A percentile compares a stretch with the other conserved stretches of the same genome.
Evolutionary conservation across 2,888 invertebrate genomes (phyloP).

Genomic region (Acanthococcus lagerstroemiae): DNA sequence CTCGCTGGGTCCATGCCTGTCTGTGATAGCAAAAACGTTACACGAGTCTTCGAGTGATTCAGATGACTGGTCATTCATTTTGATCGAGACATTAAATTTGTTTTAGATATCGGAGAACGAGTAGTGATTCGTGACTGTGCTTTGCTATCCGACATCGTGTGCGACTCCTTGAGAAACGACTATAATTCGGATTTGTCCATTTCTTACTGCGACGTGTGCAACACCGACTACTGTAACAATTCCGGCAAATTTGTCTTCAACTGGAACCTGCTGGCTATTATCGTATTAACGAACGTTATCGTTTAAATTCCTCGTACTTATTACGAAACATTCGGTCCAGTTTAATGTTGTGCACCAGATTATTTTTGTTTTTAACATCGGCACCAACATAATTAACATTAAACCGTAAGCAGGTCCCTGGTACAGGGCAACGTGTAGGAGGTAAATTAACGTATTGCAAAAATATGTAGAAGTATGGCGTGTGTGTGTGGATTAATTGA

Average conservation of each 20-base stretch:
- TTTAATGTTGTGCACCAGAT: background rate
- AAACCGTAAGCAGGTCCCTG: background rate
- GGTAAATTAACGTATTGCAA: slow-evolving; percentile 15
- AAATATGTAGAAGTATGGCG: slow-evolving; percentile 8
- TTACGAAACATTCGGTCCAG: background rate
- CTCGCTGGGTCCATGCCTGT: too few species aligned
- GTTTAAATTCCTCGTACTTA: background rate
- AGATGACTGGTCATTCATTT: too few species aligned
- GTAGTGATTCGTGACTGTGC: slow-evolving; percentile 10
- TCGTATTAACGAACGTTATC: background rate
- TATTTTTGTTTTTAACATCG: background rate
- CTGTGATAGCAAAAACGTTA: too few species aligned
- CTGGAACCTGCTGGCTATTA: background rate
- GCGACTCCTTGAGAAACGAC: slow-evolving; percentile 6
- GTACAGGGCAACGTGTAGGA: background rate
- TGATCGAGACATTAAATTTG: too few species aligned
- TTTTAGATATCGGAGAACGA: slow-evolving; percentile 2
- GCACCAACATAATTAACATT: background rate
- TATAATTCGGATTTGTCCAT: background rate
- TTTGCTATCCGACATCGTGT: slow-evolving; percentile 9
- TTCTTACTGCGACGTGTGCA: slow-evolving; percentile 15
- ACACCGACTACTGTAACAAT: slow-evolving; percentile 23
- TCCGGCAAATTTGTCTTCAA: background rate
- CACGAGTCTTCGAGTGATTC: too few species aligned
- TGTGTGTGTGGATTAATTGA: background rate